These are phyloP conservation scores for Coluber constrictor DNA, from an alignment of 2,797 vertebrate species.

Conservation along the genomic window DNA sequence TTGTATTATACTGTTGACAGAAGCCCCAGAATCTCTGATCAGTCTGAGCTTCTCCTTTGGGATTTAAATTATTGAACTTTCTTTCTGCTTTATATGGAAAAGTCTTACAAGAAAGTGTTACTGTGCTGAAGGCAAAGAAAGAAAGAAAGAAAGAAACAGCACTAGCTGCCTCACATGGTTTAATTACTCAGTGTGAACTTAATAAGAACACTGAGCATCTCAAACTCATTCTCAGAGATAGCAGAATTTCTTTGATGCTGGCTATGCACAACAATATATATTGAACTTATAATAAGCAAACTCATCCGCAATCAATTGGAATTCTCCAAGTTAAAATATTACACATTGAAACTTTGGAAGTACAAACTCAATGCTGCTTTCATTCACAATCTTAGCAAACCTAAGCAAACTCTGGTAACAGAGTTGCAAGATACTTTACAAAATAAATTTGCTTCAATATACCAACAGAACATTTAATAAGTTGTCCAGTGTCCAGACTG, in stretches of 20 bases:
- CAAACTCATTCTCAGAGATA: not conserved
- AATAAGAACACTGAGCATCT: not conserved
- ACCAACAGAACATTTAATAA: not conserved
- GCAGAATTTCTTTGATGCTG: conserved; percentile 7
- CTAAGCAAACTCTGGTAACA: not conserved
- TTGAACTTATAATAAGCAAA: not conserved
- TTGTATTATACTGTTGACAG: not conserved
- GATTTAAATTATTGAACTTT: conserved; percentile 2
- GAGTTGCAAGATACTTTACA: not conserved
- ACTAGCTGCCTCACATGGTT: not conserved
- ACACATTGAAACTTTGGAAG: not conserved
- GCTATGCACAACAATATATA: not conserved
- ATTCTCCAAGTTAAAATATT: not conserved
- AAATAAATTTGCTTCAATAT: not conserved
- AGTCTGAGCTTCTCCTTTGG: not conserved
- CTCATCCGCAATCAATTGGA: not conserved
- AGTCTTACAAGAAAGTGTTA: conserved; percentile 72
- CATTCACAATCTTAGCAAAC: not conserved
- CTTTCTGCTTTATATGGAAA: conserved; percentile 56
- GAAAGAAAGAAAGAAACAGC: not conserved
- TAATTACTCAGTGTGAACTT: not conserved
- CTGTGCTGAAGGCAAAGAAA: conserved; percentile 40
- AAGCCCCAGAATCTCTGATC: not conserved
- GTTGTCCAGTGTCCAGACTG: not conserved
- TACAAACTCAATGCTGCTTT: not conserved